Evolutionary conservation across 2,888 invertebrate species (phyloP), one percentile per base, ranked within the genome.

Genomic region (Pardosa pseudoannulata): DNA sequence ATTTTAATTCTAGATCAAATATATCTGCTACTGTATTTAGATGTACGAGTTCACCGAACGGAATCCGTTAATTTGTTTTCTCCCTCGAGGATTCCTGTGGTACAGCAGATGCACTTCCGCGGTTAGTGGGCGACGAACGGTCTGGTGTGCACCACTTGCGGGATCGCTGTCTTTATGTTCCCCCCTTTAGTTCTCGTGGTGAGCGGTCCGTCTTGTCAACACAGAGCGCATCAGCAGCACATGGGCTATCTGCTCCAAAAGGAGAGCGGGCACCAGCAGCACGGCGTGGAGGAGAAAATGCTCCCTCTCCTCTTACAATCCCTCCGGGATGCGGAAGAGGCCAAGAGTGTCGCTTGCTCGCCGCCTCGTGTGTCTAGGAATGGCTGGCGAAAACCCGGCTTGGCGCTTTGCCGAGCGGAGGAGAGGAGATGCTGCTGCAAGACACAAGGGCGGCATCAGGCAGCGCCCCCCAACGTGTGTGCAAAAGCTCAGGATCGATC

Each of bases 311-410:
- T 82, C 82, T 70, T 36, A 65, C 82, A 71, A 73, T 56, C 67
- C 73, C 67, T 29, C n/a, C 31, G 36, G 56, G 83, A 78, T 85
- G 72, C 83, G 78, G 83, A 78, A 73, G 83, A 83, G n/a, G 83
- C 83, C 67, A 67, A 67, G 36, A 32, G 56, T 23, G n/a, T 19
- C 19, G 56, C 19, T 11, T 23, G 56, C 56, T 56, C 56, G 56
- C 56, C 56, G 23, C n/a, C 16, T 46, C 3, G n/a, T n/a, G n/a
- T 23, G 56, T 56, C 56, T 56, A 56, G 56, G 56, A 56, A 56
- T 56, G 56, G 56, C 23, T 23, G 56, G 19, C 5, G n/a, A n/a
- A n/a, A 56, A 56, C 56, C 56, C 56, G 56, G 56, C 56, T 56
- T 56, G 56, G 56, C 56, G 7, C 23, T 56, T 56, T 56, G 56